Conservation (phyloP, 2,797 vertebrate species). For the Bucorvus abyssinicus region DNA sequence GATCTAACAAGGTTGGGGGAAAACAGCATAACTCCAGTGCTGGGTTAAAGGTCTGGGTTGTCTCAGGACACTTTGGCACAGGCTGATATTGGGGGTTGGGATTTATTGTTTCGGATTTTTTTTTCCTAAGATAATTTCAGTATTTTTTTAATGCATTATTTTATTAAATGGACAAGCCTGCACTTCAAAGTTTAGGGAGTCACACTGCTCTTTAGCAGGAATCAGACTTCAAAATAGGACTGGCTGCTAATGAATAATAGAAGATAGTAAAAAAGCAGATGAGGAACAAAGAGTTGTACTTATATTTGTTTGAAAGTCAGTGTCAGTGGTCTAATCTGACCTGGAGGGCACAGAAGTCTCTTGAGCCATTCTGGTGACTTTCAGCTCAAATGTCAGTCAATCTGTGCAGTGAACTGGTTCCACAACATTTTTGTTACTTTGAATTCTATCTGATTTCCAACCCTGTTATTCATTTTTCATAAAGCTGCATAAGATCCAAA, state of each 20-base stretch:
- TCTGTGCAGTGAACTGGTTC: not conserved
- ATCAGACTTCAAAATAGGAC: not conserved
- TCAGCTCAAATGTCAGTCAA: not conserved
- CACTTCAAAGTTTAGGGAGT: not conserved
- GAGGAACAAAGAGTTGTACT: not conserved
- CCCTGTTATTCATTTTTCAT: not conserved
- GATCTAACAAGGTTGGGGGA: not conserved
- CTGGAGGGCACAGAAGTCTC: not conserved
- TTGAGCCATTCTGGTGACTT: not conserved
- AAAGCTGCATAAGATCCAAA: not conserved
- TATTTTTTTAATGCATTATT: not conserved
- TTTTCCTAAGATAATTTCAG: not conserved
- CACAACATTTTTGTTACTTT: not conserved
- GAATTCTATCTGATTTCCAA: not conserved
- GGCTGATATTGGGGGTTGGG: not conserved
- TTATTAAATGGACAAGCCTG: not conserved
- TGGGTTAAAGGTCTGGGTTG: not conserved
- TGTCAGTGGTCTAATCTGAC: not conserved
- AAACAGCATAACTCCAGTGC: rapidly evolving
- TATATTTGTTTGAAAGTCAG: not conserved
- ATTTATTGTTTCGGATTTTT: not conserved
- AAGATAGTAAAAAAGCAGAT: not conserved
- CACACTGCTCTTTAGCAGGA: not conserved
- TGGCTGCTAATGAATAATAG: not conserved
- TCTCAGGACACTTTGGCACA: not conserved